Conservation (phyloP, 2,888 invertebrate species). For the Drosophila falleni region DNA sequence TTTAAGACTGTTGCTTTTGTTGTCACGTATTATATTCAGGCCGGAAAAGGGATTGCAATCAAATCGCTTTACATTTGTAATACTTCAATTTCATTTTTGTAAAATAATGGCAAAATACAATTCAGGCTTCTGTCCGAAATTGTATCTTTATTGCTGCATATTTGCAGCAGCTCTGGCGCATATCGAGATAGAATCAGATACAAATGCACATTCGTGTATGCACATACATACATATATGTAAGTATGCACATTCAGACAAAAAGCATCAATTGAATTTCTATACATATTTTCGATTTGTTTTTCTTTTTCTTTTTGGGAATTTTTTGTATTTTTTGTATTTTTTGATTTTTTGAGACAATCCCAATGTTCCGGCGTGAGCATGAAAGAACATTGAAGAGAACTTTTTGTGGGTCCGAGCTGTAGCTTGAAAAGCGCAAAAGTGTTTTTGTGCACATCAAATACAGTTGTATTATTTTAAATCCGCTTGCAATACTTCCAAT, state of each 20-base stretch:
- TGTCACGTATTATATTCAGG: slow-evolving; percentile 15
- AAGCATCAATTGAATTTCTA: slow-evolving; percentile 65
- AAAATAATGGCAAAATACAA: slow-evolving; percentile 50
- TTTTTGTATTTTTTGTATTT: slow-evolving; percentile 3
- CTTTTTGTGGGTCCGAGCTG: slow-evolving; percentile 29
- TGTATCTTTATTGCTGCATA: slow-evolving; percentile 71
- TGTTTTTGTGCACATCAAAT: slow-evolving; percentile 63
- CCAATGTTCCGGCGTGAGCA: slow-evolving; percentile 34
- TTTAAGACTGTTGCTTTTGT: slow-evolving; percentile 15
- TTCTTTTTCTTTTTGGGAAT: neutral
- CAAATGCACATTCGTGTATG: neutral
- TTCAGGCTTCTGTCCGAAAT: slow-evolving; percentile 54
- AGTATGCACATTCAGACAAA: slow-evolving; percentile 50
- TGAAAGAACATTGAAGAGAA: slow-evolving; percentile 18
- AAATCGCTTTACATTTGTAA: slow-evolving; percentile 73
- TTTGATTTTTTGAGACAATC: slow-evolving; percentile 44
- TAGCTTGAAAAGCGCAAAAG: slow-evolving; percentile 65
- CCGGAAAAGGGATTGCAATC: slow-evolving; percentile 46
- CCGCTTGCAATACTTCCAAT: slow-evolving; percentile 79
- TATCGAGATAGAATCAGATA: slow-evolving; percentile 6
- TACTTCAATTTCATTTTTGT: slow-evolving; percentile 62
- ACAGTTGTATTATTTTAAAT: slow-evolving; percentile 74
- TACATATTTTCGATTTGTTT: slow-evolving; percentile 30
- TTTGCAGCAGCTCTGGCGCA: slow-evolving; percentile 44
- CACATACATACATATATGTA: neutral